A percentile compares a stretch with the other conserved stretches of the same genome.
phyloP scores from a whole-genome alignment of 2,797 vertebrate species.

The Spinibarbus caldwelli region DNA sequence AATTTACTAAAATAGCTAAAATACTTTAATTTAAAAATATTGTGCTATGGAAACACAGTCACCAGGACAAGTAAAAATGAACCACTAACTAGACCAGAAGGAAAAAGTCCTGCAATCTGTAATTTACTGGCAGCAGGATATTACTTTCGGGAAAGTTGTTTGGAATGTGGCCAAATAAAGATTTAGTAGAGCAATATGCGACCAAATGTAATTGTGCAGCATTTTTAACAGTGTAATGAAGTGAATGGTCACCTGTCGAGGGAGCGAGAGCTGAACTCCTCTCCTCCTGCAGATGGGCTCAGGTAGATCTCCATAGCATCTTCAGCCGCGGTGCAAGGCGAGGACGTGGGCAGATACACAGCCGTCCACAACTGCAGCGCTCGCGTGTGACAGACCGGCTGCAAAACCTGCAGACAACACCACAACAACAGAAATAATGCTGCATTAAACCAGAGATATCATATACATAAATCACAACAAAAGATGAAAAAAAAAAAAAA shows the following conservation, averaged over 20 bases:
- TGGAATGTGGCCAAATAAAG: background rate
- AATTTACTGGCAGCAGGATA: background rate
- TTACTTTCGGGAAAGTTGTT: background rate
- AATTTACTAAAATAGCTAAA: too few species aligned
- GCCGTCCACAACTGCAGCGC: slow-evolving; percentile 96
- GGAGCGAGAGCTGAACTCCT: slow-evolving; percentile 89
- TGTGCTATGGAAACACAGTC: too few species aligned
- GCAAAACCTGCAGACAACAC: slow-evolving; percentile 83
- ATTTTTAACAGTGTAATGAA: background rate
- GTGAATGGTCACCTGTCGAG: slow-evolving; percentile 85
- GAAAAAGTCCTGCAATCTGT: background rate
- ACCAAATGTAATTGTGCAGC: too few species aligned
- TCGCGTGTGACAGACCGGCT: slow-evolving; percentile 97
- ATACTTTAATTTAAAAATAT: too few species aligned
- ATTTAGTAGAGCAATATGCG: background rate
- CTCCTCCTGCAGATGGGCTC: slow-evolving; percentile 83
- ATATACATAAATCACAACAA: too few species aligned
- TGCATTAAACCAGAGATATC: too few species aligned
- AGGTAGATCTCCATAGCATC: slow-evolving; percentile 96
- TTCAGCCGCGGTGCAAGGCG: slow-evolving; percentile 92
- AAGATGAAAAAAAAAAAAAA: too few species aligned
- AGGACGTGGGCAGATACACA: slow-evolving; percentile 94
- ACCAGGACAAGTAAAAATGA: too few species aligned
- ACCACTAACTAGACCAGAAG: background rate
- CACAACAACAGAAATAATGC: background rate